Evolutionary conservation across 2,113 vertebrate species (phyloP), one percentile per base, ranked within the genome.

Genomic region (Perca schrenkii): DNA sequence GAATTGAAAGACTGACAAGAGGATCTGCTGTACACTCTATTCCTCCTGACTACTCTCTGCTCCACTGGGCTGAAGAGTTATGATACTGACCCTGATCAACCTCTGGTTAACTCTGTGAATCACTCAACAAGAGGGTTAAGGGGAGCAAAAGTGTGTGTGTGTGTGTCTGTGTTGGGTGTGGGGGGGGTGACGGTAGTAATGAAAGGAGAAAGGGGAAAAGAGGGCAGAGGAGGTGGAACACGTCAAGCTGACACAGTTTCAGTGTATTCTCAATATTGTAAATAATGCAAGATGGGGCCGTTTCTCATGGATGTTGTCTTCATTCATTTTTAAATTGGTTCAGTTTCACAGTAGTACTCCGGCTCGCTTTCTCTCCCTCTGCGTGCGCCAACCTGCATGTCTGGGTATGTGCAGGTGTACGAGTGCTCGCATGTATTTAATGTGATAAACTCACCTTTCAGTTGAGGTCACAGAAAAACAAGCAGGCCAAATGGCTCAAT

Each of bases 271-370:
- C 85, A 62, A 50, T 57, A 84, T 74, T 75, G 79, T 94, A 53
- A 94, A 95, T 95, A 93, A 92, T 89, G 86, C 74, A 94, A 64
- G 49, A 63, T 1, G 58, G 47, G 47, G 53, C 67, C 71, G 68
- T 81, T 90, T 90, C 84, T 88, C 87, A 53, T 91, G 80, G 79
- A 85, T 86, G 84, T 89, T 90, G 86, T 86, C 83, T 87, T 92
- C 93, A 92, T 94, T 73, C 81, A 92, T 92, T 86, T 92, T 94
- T 93, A 90, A 43, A 94, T 60, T 40, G 60, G 54, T 77, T 87
- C 87, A 71, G 80, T 93, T 89, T 90, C 86, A 79, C 52, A 57
- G 77, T 74, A 63, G 79, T 66, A 64, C 74, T 88, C 50, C 43
- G 56, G 65, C 67, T 75, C 46, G 40, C 31, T 57, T 0, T 50